These are phyloP conservation scores for Hippocampus abdominalis DNA, from an alignment of 2,113 vertebrate species.

Conservation along the genomic window DNA sequence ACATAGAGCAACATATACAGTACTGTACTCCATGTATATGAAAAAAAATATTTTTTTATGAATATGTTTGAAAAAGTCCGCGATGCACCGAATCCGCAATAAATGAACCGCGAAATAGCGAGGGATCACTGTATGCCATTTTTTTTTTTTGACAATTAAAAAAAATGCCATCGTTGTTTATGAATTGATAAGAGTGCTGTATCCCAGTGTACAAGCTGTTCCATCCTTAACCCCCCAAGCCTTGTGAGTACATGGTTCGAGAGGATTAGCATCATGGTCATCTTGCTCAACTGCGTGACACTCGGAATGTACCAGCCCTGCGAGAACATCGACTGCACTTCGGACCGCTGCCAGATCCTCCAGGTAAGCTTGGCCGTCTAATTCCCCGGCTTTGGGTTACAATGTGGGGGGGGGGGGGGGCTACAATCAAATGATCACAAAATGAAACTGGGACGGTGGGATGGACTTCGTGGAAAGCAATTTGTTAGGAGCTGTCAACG, in stretches of 20 bases:
- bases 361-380: constrained; percentile 75
- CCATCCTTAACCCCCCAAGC: constrained; percentile 60
- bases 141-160: too few species aligned
- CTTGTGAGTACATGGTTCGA: constrained; percentile 87
- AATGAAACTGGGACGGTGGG: not conserved
- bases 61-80: too few species aligned
- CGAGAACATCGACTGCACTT: constrained; percentile 96
- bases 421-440: not conserved
- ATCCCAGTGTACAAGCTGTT: not conserved
- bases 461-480: not conserved
- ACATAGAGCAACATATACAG: too few species aligned
- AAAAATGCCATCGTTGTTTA: too few species aligned
- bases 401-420: too few species aligned
- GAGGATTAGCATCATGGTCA: constrained; percentile 97
- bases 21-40: too few species aligned
- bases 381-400: not conserved
- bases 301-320: constrained; percentile 98
- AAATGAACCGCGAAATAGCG: too few species aligned
- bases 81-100: too few species aligned
- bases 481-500: not conserved
- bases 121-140: constrained; percentile 6
- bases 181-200: too few species aligned
- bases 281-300: constrained; percentile 95
- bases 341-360: constrained; percentile 93
- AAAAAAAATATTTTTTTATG: too few species aligned